Base-by-base conservation (phyloP, 2,113 vertebrate species). In the Myotis yumanensis region DNA sequence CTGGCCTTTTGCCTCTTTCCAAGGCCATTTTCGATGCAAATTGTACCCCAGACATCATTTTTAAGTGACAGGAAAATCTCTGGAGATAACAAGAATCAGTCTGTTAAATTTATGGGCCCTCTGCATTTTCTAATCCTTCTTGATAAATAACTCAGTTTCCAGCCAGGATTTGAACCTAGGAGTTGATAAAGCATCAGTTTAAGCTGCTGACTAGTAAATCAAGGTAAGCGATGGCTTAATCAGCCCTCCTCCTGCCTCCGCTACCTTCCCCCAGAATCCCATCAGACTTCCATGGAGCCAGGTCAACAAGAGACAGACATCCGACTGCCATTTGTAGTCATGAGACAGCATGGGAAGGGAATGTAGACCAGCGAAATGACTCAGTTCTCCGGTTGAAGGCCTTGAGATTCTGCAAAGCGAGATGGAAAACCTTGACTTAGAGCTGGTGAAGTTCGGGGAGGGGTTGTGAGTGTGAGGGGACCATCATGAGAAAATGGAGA, bases 41-140 rank as follows among this genome's bases (percentile, higher is more conserved):
- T 98, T 98, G 97, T 98, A 98, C 98, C 98, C 92, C 97, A 97
- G 95, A 98, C 98, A 97, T 84, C 97, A 98, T 97, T 95, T 96
- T 96, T 96, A 97, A 98, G 96, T 98, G 98, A 98, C 98, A 98
- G 97, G 97, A 97, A 98, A 98, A 98, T 98, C 98, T 98, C 96
- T 97, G 96, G 96, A 98, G 98, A 98, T 98, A 99, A 98, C 94
- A 97, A 14, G 96, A 98, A 95, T 97, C 62, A 90, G 97, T 95
- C 97, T 97, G 96, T 96, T 97, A 98, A 98, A 98, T 98, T 97
- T 98, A 98, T 98, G 97, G 96, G 98, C 95, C 94, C 86, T 95
- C 97, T 97, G 98, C 97, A 97, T 97, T 97, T 97, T 93, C 83
- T 98, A 98, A 98, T 98, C 97, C 97, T 17, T 94, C 86, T 96